A percentile compares a stretch with the other conserved stretches of the same genome.
phyloP scores from a whole-genome alignment of 2,888 invertebrate genomes.

The Bembecia ichneumoniformis region DNA sequence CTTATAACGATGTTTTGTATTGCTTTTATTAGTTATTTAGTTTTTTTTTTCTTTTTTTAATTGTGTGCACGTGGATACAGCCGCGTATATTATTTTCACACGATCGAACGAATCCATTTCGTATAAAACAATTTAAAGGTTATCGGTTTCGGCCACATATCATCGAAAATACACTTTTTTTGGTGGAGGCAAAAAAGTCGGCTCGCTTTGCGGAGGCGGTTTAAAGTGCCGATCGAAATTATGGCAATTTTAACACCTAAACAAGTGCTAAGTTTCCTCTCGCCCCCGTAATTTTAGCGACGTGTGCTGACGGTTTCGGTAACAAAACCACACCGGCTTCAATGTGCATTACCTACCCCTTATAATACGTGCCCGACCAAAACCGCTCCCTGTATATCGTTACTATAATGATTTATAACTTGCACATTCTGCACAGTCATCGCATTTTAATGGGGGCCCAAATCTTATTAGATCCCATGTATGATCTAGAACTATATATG shows the following conservation, averaged over 20 bases:
- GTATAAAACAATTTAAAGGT: constrained; percentile 59
- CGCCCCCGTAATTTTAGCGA: constrained; percentile 57
- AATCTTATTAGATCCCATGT: constrained; percentile 30
- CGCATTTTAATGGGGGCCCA: constrained; percentile 52
- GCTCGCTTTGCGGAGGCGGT: constrained; percentile 59
- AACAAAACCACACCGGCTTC: constrained; percentile 28
- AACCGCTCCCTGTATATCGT: constrained; percentile 41
- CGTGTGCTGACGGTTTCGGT: constrained; percentile 43
- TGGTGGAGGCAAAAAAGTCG: constrained; percentile 59
- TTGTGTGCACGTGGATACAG: background rate
- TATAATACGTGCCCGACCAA: constrained; percentile 32
- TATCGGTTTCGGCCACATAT: constrained; percentile 65
- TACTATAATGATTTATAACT: constrained; percentile 60
- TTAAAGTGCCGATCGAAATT: constrained; percentile 52
- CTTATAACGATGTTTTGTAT: constrained; percentile 5
- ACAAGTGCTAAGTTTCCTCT: constrained; percentile 61
- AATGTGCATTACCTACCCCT: constrained; percentile 16
- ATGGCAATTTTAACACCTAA: constrained; percentile 72
- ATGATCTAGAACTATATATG: constrained; percentile 44
- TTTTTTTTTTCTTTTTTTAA: too few relatives aligned
- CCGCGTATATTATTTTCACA: constrained; percentile 54
- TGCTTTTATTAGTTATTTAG: too few relatives aligned
- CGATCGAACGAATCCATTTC: constrained; percentile 51
- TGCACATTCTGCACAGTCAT: constrained; percentile 54
- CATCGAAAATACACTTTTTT: constrained; percentile 60